Base-by-base conservation (phyloP, 2,797 vertebrate species). In the Rachycentron canadum region DNA sequence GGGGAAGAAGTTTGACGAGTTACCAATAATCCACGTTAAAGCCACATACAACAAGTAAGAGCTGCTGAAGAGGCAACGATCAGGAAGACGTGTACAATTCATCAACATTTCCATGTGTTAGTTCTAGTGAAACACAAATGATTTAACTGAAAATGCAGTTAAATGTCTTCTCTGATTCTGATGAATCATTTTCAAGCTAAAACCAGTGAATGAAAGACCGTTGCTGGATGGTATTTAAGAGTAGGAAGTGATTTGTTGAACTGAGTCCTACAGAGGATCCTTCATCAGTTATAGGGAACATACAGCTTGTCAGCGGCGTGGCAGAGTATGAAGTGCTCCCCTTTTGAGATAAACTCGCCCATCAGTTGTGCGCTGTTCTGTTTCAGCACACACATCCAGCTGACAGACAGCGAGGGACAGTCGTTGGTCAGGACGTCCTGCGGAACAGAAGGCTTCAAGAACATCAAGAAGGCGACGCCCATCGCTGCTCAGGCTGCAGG, bases 1-100 rank as follows among this genome's bases (percentile, higher is more conserved):
- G 38, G 97, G 96, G 8, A 97, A 93, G 80, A 94, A 81, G 78
- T 99, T 95, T 86, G 97, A 98, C 63, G 97, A 99, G 76, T 91
- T 99, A 34, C 97, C 96, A 0, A 92, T 99, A 7, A 89, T 90
- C 52, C 95, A 99, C 84, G 93, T 99, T 74, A 99, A 99, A 94
- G 97, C 98, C 3, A 97, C 98, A 0, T 97, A 98, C 83, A 99
- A 99, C 95, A 99, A 99, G 98, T 99, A 93, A 96, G 97, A 66
- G 36, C n/a, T 36, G 43, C 32, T 9, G 23, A 17, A 12, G n/a
- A 10, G n/a, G 23, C 11, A 34, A 16, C 23, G 21, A 47, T 26
- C 7, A 26, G 1, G 34, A 16, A n/a, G 21, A 7, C 36, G 3
- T 58, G 19, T 23, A 19, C 16, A 13, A 40, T 12, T 12, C 38